A percentile compares a stretch with the other conserved stretches of the same genome.
Conservation (phyloP, 2,888 invertebrate genomes). For the Nomada goodeniana region DNA sequence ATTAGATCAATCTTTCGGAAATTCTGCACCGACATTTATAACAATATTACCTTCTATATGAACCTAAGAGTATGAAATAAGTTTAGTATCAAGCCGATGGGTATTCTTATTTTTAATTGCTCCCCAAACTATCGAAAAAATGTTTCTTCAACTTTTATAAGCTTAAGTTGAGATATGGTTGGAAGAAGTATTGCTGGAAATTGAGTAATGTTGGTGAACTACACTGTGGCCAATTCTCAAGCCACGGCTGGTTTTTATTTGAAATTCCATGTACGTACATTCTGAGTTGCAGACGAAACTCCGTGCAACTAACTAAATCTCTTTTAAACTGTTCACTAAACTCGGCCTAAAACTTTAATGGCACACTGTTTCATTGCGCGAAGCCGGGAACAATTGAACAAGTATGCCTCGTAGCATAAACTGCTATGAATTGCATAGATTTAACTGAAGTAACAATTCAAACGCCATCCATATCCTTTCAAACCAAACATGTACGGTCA, state of each 20-base stretch:
- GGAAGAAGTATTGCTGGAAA: not conserved
- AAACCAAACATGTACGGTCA: too few relatives aligned
- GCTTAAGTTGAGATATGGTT: too few relatives aligned
- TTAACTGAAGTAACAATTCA: too few relatives aligned
- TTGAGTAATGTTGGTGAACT: not conserved
- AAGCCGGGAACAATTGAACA: not conserved
- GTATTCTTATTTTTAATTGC: too few relatives aligned
- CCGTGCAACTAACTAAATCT: not conserved
- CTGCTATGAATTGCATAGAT: not conserved
- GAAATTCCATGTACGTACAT: not conserved
- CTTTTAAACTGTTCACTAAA: slow-evolving; percentile 1
- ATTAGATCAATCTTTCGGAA: too few relatives aligned
- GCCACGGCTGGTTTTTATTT: not conserved
- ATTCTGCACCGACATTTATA: too few relatives aligned
- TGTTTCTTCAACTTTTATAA: too few relatives aligned
- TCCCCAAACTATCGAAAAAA: too few relatives aligned
- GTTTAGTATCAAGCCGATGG: too few relatives aligned
- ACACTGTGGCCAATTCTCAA: not conserved
- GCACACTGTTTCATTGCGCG: not conserved
- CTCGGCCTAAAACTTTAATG: not conserved
- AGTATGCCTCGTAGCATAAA: not conserved
- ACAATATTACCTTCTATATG: too few relatives aligned
- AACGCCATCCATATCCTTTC: too few relatives aligned
- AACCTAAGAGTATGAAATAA: too few relatives aligned
- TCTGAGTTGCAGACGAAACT: not conserved